A percentile compares a stretch with the other conserved stretches of the same genome.
phyloP scores from a whole-genome alignment of 2,888 invertebrate genomes.

The Hyles lineata region DNA sequence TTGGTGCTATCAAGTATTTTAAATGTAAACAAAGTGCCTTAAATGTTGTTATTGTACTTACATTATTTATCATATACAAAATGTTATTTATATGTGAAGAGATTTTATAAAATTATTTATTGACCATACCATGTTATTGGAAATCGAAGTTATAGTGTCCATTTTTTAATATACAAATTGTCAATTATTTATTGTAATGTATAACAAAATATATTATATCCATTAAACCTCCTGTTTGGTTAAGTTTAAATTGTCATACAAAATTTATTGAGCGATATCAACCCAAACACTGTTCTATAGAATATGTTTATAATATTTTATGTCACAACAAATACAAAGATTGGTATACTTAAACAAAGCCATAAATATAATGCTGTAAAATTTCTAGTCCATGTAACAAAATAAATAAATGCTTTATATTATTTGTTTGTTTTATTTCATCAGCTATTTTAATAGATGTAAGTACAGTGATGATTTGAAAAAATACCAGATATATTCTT shows the following conservation, averaged over 20 bases:
- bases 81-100: slow-evolving; percentile 69
- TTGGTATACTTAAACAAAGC: slow-evolving; percentile 39
- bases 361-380: slow-evolving; percentile 67
- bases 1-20: slow-evolving; percentile 48
- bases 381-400: slow-evolving; percentile 79
- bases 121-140: not conserved
- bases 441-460: slow-evolving; percentile 18
- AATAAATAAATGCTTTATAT: slow-evolving; percentile 76
- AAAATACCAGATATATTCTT: not conserved
- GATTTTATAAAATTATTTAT: slow-evolving; percentile 49
- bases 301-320: too few relatives aligned
- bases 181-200: not conserved
- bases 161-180: not conserved
- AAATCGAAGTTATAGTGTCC: not conserved
- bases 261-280: too few relatives aligned
- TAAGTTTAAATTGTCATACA: too few relatives aligned
- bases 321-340: not conserved
- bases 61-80: slow-evolving; percentile 63
- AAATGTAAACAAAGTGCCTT: slow-evolving; percentile 64
- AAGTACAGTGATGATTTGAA: slow-evolving; percentile 2
- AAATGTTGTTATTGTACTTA: slow-evolving; percentile 65
- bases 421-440: slow-evolving; percentile 44
- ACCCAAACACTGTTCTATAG: too few relatives aligned
- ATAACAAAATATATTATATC: not conserved
- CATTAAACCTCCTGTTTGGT: not conserved